Percentiles rank a stretch among this genome's conserved stretches.
phyloP scores from a whole-genome alignment of 2,888 invertebrate genomes.

The Fabriciana adippe region DNA sequence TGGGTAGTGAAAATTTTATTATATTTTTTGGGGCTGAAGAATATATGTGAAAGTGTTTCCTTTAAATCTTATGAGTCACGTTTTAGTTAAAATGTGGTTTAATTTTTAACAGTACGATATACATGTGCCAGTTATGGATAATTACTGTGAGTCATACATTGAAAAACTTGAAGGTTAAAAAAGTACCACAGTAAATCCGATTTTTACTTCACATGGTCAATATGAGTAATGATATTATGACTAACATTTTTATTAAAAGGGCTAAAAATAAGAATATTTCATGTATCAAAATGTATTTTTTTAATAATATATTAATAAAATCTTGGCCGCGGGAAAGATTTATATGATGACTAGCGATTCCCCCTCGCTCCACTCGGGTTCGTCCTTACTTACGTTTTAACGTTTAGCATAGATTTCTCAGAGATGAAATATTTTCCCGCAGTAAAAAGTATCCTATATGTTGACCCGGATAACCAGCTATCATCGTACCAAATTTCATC shows the following conservation, averaged over 20 bases:
- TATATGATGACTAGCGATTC: too few relatives aligned
- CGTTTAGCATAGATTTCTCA: too few relatives aligned
- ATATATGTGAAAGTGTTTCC: conserved; percentile 29
- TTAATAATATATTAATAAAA: too few relatives aligned
- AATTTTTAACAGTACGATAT: background rate
- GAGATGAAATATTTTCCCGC: too few relatives aligned
- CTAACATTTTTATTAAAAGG: conserved; percentile 10
- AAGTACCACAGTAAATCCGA: conserved; percentile 2
- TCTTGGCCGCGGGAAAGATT: too few relatives aligned
- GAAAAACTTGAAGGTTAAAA: conserved; percentile 5
- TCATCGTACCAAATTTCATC: too few relatives aligned
- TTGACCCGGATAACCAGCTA: too few relatives aligned
- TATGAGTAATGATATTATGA: conserved; percentile 5
- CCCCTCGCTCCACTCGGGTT: too few relatives aligned
- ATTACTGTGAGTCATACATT: conserved; percentile 2
- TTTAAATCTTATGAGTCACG: conserved; percentile 26
- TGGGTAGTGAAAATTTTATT: conserved; percentile 22
- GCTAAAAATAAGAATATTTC: conserved; percentile 1
- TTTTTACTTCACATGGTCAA: background rate
- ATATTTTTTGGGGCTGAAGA: conserved; percentile 26
- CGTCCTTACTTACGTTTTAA: too few relatives aligned
- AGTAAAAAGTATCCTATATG: too few relatives aligned
- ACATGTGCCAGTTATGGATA: background rate
- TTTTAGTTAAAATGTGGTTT: background rate
- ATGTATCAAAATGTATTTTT: background rate